Evolutionary conservation across 2,888 invertebrate species (phyloP).

Genomic region (Elmis aenea): DNA sequence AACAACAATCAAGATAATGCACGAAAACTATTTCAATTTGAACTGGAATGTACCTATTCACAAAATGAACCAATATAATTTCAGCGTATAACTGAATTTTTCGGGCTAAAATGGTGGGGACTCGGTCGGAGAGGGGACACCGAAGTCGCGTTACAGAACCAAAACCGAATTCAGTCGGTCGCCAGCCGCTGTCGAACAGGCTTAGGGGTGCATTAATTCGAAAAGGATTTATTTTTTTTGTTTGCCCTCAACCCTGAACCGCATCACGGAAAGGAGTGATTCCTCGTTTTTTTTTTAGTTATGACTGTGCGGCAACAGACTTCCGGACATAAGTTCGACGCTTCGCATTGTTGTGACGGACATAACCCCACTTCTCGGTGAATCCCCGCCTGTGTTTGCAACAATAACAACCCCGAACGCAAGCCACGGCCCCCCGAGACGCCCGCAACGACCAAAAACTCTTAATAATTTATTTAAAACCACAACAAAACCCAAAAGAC

Average conservation of each 20-base stretch:
- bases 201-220: constrained; percentile 11
- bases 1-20: too few species aligned
- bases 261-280: too few species aligned
- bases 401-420: too few species aligned
- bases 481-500: too few species aligned
- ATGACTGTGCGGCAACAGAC: too few species aligned
- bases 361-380: constrained; percentile 1
- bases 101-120: constrained; percentile 24
- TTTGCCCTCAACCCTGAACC: too few species aligned
- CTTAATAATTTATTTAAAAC: too few species aligned
- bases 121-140: constrained; percentile 17
- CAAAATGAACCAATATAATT: constrained; percentile 31
- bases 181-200: constrained; percentile 20
- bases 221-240: constrained; percentile 10
- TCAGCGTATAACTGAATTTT: constrained; percentile 32
- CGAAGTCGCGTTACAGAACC: constrained; percentile 19
- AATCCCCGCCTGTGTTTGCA: too few species aligned
- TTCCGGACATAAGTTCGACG: too few species aligned
- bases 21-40: constrained; percentile 9
- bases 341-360: constrained; percentile 4
- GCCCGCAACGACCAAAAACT: too few species aligned
- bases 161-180: constrained; percentile 26
- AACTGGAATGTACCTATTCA: constrained; percentile 26
- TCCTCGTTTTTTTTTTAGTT: too few species aligned
- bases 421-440: too few species aligned